phyloP scores from a whole-genome alignment of 2,797 vertebrate genomes.

The Paratrypauchen microcephalus region DNA sequence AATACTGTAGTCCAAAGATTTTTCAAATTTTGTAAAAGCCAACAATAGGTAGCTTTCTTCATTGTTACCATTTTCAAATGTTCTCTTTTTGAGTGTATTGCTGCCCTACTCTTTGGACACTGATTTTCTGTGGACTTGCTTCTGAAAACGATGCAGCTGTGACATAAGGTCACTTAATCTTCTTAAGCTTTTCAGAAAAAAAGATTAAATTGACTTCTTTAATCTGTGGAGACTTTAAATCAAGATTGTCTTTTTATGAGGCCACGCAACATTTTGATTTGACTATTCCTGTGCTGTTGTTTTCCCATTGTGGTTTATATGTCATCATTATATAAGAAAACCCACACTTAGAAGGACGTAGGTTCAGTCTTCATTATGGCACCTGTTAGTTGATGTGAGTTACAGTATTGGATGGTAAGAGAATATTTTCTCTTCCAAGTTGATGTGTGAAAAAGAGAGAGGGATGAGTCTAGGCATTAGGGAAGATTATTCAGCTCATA shows the following conservation, averaged over 20 bases:
- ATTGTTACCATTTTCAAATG: too few species aligned
- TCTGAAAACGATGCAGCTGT: conserved; percentile 12
- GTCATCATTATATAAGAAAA: neutral
- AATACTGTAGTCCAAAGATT: too few species aligned
- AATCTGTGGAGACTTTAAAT: conserved; percentile 8
- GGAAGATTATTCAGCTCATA: too few species aligned
- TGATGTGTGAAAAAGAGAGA: neutral
- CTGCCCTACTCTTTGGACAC: neutral
- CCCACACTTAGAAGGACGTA: neutral
- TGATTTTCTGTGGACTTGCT: neutral
- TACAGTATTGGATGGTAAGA: neutral
- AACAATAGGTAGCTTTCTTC: too few species aligned
- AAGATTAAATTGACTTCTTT: conserved; percentile 12
- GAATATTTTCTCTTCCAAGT: neutral
- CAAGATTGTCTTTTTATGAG: conserved; percentile 16
- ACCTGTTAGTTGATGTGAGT: neutral
- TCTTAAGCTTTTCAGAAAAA: conserved; percentile 8
- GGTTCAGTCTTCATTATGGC: neutral
- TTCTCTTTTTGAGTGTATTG: too few species aligned
- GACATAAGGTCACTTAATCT: conserved; percentile 11
- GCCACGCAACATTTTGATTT: conserved; percentile 15
- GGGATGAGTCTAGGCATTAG: too few species aligned
- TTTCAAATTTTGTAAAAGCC: too few species aligned
- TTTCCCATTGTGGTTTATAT: neutral
- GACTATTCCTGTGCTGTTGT: conserved; percentile 4